Conservation (phyloP, 2,113 vertebrate species). For the Uria lomvia region DNA sequence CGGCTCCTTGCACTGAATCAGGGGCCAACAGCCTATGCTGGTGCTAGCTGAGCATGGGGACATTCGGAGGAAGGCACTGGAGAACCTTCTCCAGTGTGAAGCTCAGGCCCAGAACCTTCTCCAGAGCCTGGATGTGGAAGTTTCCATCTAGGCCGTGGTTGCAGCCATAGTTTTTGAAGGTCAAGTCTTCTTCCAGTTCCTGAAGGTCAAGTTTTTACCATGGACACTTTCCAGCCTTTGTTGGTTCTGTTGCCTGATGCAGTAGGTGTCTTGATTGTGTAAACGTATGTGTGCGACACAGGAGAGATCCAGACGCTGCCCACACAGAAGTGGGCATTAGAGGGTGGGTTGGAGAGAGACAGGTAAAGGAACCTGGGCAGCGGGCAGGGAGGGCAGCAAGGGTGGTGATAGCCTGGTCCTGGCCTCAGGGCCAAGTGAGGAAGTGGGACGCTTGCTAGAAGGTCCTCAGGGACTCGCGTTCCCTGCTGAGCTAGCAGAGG, state of each 20-base stretch:
- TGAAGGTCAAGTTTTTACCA: not conserved
- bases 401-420: not conserved
- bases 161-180: not conserved
- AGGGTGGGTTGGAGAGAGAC: not conserved
- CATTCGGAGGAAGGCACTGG: not conserved
- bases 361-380: not conserved
- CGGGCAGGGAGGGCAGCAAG: not conserved
- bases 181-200: not conserved
- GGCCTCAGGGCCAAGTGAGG: not conserved
- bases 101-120: not conserved
- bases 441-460: not conserved
- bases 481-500: not conserved
- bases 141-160: not conserved
- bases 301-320: not conserved
- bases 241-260: not conserved
- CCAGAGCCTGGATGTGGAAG: not conserved
- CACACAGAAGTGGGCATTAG: fast-evolving
- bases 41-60: not conserved
- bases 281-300: not conserved
- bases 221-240: not conserved
- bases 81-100: not conserved
- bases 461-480: not conserved
- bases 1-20: not conserved
- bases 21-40: not conserved
- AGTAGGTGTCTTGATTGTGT: fast-evolving